Base-by-base conservation (phyloP, 2,888 invertebrate genomes). In the Caenorhabditis imperialis region DNA sequence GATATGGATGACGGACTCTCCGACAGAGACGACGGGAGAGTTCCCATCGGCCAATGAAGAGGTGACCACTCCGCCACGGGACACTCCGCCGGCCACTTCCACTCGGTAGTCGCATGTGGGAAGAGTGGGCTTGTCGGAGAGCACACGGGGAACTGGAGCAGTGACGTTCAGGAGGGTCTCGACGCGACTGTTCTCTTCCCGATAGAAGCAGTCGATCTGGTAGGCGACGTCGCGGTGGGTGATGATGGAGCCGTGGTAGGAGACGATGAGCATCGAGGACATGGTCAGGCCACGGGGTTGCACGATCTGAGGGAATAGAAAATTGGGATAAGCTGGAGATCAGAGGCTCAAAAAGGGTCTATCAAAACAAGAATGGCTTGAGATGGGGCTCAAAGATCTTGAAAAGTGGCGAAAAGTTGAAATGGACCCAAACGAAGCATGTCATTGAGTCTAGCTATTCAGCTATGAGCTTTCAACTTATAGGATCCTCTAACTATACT, bases 171-270 rank as follows among this genome's bases (percentile, higher is more conserved):
- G 42, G 35, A 62, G 37, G 3, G 75, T 67, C 22, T 75, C 47
- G 23, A 75, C 75, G 40, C 40, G 22, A 58, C 69, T 70, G 35
- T 60, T 47, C 35, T 75, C 62, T 35, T 75, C 75, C 18, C 61
- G 42, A 22, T 75, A 75, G 38, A 75, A 75, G 37, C 75, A 75
- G 35, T 75, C 75, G 42, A 75, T 58, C 35, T 75, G 69, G 44
- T 75, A 75, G 16, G 75, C 69, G 23, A 70, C 58, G 48, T 75
- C 75, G 18, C 60, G 53, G 44, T 75, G 75, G 3, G 75, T 75
- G 47, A 75, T 75, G 3, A 75, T 75, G 14, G 69, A 47, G 25
- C 75, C 75, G 30, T 75, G 75, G 37, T 63, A 63, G 4, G 69
- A 70, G 22, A 75, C 75, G 12, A 70, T 51, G 16, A 75, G 54